Base-by-base conservation (phyloP, 2,888 invertebrate genomes). In the Phasia obesa region DNA sequence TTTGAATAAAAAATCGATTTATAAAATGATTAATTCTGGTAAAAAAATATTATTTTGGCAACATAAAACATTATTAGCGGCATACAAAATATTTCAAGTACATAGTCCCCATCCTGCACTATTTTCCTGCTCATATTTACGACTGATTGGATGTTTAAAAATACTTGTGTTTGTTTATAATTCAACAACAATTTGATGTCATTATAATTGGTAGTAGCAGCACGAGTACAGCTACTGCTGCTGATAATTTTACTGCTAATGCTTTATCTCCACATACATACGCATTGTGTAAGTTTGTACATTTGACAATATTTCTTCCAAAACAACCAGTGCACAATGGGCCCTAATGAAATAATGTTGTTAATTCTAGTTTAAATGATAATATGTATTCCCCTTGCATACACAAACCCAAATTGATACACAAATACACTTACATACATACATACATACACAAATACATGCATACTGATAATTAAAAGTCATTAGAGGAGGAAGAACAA, bases 311-410 rank as follows among this genome's bases (percentile, higher is more conserved):
- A 27, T 15, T 35, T 71, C 53, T 49, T 21, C 44, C 23, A 51
- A 53, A 64, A 44, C 27, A 64, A 42, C n/a, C 25, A 60, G 13
- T 53, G 60, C 57, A 69, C 74, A 80, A 69, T 80, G 67, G 81
- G 47, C 35, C 53, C 38, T 74, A 84, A 84, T 76, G 76, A 80
- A 80, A 69, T 74, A 80, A 74, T 79, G 74, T 71, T 79, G 79
- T 83, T 83, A 75, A 80, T 69, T 80, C 49, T 49, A 21, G 53
- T 27, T 47, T 69, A 49, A 74, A 62, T 74, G 62, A 59, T 60
- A 71, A 75, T 49, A 55, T 55, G 64, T 35, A 62, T 69, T 74
- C 67, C 67, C 75, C 57, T 69, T 64, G 75, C 60, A 75, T 64
- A 55, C 31, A 57, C 35, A 77, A n/a, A n/a, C 51, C 23, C 23